phyloP scores from a whole-genome alignment of 2,888 invertebrate species.

The Pristionchus arcanus region DNA sequence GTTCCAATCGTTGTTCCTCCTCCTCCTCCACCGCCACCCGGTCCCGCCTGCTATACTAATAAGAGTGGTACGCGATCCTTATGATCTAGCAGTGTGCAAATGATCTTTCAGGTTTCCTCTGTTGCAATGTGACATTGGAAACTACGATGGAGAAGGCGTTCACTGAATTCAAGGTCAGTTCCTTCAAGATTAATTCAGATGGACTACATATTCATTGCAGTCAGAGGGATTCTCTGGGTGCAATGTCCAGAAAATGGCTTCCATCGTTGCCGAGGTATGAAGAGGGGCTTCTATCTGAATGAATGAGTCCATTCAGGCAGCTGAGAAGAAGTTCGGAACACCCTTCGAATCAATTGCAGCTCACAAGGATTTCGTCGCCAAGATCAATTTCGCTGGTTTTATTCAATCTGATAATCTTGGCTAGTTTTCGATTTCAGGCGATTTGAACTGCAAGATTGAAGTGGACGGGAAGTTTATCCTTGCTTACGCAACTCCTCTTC shows the following conservation, averaged over 20 bases:
- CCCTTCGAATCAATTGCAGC: slow-evolving; percentile 69
- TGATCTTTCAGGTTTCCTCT: slow-evolving; percentile 62
- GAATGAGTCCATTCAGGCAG: slow-evolving; percentile 57
- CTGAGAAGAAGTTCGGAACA: slow-evolving; percentile 67
- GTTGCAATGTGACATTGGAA: slow-evolving; percentile 71
- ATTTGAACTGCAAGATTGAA: slow-evolving; percentile 71
- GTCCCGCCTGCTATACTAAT: slow-evolving; percentile 71
- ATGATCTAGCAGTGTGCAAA: background rate
- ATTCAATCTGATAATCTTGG: background rate
- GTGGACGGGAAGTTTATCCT: slow-evolving; percentile 71
- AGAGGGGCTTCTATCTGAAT: background rate
- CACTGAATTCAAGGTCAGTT: slow-evolving; percentile 58
- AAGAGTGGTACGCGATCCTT: slow-evolving; percentile 56
- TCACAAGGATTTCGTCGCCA: slow-evolving; percentile 71
- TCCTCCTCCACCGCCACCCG: slow-evolving; percentile 71
- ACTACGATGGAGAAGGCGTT: slow-evolving; percentile 67
- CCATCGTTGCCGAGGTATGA: slow-evolving; percentile 65
- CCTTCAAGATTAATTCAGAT: background rate
- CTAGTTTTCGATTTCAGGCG: slow-evolving; percentile 51
- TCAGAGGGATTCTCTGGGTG: slow-evolving; percentile 65
- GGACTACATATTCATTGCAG: background rate
- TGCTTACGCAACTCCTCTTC: slow-evolving; percentile 67
- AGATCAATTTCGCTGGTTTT: slow-evolving; percentile 66
- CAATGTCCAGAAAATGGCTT: slow-evolving; percentile 72
- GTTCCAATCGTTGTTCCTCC: slow-evolving; percentile 72